Evolutionary conservation across 2,113 vertebrate species (phyloP), one percentile per base, ranked within the genome.

Genomic region (Nanger granti): DNA sequence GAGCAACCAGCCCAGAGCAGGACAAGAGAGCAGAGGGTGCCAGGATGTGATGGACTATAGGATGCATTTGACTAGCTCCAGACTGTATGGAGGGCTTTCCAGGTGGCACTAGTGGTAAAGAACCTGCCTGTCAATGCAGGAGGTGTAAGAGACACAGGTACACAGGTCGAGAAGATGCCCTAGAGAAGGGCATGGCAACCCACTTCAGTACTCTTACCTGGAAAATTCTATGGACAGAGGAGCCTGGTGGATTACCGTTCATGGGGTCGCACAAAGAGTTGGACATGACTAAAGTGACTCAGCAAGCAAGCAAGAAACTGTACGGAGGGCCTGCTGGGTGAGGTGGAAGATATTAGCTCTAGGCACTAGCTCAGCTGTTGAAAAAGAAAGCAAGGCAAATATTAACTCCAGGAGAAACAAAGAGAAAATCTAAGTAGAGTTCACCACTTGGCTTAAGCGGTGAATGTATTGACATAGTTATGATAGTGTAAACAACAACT

Each of bases 381-480:
- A 22, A 84, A 73, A 86, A 82, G 49, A 59, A 86, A 93, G 76
- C 57, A 85, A 93, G 54, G 95, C 83, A n/a, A 89, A 64, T 22
- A 57, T 29, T n/a, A 89, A 95, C 93, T 92, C 89, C 93, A n/a
- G 84, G 87, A 83, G 89, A 92, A 92, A 91, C 59, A 93, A 90
- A 95, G 80, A 47, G 94, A 34, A 69, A 60, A 47, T 7, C 47
- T 34, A 31, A 44, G 76, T 57, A n/a, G 57, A 47, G 55, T 37
- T 86, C 76, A 22, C 59, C 9, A 0, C 14, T 34, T 12, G 59
- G 73, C 66, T 80, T 41, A 22, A 28, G 83, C 83, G 3, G 26
- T 5, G 55, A 60, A 24, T 60, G 11, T 26, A 54, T 34, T 82
- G 92, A 90, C 55, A 31, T 15, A 76, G 79, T 54, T 69, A 54